Evolutionary conservation across 2,888 invertebrate genomes (phyloP).

Genomic region (Megamerina dolium): DNA sequence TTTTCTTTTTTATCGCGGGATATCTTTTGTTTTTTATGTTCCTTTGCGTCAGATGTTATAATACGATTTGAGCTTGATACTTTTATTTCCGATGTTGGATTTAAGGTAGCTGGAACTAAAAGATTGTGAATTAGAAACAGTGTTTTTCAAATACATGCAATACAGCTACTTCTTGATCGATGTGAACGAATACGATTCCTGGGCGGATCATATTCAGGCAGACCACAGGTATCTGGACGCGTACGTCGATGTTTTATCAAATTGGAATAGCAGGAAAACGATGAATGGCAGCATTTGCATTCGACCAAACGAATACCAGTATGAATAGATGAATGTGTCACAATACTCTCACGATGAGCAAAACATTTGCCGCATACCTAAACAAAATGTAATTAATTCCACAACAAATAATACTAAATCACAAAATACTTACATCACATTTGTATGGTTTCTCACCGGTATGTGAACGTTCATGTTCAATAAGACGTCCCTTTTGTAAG

Average conservation of each 20-base stretch:
- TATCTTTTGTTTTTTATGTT: conserved; percentile 11
- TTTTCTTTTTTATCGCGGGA: conserved; percentile 14
- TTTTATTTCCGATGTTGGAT: conserved; percentile 33
- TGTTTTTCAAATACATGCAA: too few species aligned
- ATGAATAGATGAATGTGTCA: conserved; percentile 51
- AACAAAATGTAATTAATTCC: not conserved
- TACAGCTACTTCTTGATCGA: conserved; percentile 29
- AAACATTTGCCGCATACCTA: conserved; percentile 49
- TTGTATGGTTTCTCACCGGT: conserved; percentile 39
- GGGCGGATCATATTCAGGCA: conserved; percentile 33
- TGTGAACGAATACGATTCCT: conserved; percentile 28
- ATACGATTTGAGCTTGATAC: conserved; percentile 29
- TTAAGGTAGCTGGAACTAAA: conserved; percentile 29
- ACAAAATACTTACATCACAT: conserved; percentile 34
- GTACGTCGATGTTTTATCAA: conserved; percentile 50
- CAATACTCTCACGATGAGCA: conserved; percentile 50
- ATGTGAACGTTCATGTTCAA: conserved; percentile 40
- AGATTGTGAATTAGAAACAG: not conserved
- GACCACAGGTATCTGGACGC: conserved; percentile 50
- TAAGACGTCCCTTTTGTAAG: conserved; percentile 34
- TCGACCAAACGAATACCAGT: conserved; percentile 43
- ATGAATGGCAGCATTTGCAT: conserved; percentile 50
- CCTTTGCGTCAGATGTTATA: conserved; percentile 27
- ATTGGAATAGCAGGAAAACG: conserved; percentile 52
- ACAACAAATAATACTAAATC: not conserved